Percentiles rank a stretch among this genome's conserved stretches.
Evolutionary conservation across 2,888 invertebrate species (phyloP).

Genomic region (Vanessa cardui): DNA sequence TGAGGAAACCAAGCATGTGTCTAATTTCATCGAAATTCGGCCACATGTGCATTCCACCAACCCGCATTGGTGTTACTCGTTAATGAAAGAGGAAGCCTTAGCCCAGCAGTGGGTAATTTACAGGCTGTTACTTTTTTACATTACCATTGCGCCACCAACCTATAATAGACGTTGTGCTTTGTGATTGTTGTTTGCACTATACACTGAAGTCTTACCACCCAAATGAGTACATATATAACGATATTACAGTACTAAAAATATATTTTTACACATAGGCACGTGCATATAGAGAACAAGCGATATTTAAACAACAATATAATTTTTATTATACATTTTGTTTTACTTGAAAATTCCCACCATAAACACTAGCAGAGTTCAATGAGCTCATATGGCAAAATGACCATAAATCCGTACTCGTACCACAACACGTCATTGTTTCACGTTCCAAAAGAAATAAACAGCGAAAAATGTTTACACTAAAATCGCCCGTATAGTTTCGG

Average conservation of each 20-base stretch:
- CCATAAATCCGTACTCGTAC: constrained; percentile 48
- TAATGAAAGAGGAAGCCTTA: no score
- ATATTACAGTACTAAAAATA: neutral
- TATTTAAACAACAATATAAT: neutral
- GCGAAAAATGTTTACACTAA: constrained; percentile 28
- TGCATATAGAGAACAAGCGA: neutral
- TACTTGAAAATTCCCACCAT: constrained; percentile 24
- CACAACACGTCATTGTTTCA: constrained; percentile 55
- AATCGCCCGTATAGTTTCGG: constrained; percentile 18
- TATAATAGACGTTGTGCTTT: no score
- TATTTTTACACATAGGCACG: neutral
- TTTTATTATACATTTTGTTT: constrained; percentile 4
- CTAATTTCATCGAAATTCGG: no score
- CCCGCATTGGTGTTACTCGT: no score
- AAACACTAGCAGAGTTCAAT: constrained; percentile 39
- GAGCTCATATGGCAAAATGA: constrained; percentile 48
- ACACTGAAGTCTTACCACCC: neutral
- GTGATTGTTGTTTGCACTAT: no score
- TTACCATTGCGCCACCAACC: no score
- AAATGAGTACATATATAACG: neutral
- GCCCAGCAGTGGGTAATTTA: no score
- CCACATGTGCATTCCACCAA: no score
- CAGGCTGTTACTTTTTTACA: no score
- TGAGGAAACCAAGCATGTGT: no score
- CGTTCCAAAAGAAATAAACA: constrained; percentile 34